Base-by-base conservation (phyloP, 2,888 invertebrate genomes). In the Aphidius colemani region DNA sequence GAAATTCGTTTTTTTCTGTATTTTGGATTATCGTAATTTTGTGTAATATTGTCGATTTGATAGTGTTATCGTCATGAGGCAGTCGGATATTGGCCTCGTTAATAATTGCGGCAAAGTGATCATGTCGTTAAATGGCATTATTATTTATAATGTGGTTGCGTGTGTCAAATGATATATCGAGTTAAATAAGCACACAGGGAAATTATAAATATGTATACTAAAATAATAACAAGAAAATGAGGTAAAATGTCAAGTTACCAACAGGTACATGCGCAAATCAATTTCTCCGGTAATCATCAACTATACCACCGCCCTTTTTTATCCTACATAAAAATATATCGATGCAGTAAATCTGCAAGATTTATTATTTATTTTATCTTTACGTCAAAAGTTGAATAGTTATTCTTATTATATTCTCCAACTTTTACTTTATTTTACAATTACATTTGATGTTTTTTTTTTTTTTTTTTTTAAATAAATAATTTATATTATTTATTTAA, bases 261-360 rank as follows among this genome's bases (percentile, higher is more conserved):
- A 75, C 74, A 76, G 73, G 72, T 75, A 72, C 74, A 75, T 74
- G 74, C 74, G 72, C 73, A 72, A 70, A 73, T 65, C 65, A 64
- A 61, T 53, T 53, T 62, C 57, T 39, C 18, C 13, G 13, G 30
- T 63, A 11, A 56, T 30, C 30, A 30, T 30, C 49, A 13, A 41
- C 41, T 55, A n/a, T n/a, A n/a, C 11, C n/a, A 49, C 49, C 49
- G 49, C 49, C 49, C 49, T 49, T 49, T 13, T 49, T n/a, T 18
- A 18, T 18, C 1, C 13, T 13, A 13, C 2, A 18, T 18, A 18
- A 18, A 18, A 18, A 5, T 49, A n/a, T 13, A 7, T n/a, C 49
- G 13, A 13, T 49, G 49, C 13, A n/a, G n/a, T 49, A 49, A 7
- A 49, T 49, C 11, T 11, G n/a, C 11, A n/a, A 13, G 3, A 13